These are phyloP conservation scores for Halocynthia aurantium DNA, from an alignment of 23 tunicate species.

Conservation along the genomic window DNA sequence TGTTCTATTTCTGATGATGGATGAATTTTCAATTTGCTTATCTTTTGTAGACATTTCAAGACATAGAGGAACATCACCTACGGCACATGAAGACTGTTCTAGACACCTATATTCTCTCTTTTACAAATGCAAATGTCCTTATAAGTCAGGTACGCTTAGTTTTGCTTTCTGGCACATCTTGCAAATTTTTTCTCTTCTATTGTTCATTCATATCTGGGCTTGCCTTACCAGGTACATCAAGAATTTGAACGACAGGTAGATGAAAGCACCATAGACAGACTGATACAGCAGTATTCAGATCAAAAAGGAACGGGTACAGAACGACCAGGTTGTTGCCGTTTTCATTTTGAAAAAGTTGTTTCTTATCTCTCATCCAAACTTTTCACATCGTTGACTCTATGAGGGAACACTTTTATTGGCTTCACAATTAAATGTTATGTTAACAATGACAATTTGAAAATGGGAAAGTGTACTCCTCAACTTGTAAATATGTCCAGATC, in stretches of 20 bases:
- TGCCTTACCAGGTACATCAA: conserved; percentile 53
- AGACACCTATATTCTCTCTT: conserved; percentile 60
- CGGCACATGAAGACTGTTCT: conserved; percentile 70
- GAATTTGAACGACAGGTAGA: conserved; percentile 66
- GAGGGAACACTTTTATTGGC: too few species aligned
- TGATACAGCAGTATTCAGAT: conserved; percentile 56
- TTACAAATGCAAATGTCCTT: conserved; percentile 69
- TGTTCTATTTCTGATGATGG: too few species aligned
- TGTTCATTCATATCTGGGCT: not conserved
- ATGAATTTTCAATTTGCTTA: too few species aligned
- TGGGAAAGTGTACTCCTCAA: too few species aligned
- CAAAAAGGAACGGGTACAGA: conserved; percentile 82
- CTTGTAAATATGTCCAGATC: too few species aligned
- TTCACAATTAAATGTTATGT: too few species aligned
- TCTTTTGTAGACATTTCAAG: conserved; percentile 64
- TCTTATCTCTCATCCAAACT: too few species aligned
- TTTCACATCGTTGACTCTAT: too few species aligned
- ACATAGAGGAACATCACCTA: conserved; percentile 70
- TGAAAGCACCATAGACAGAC: conserved; percentile 42
- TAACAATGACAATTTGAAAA: too few species aligned
- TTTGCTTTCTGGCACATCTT: not conserved
- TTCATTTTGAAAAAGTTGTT: not conserved
- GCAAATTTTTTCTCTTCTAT: not conserved
- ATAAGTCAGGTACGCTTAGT: conserved; percentile 42
- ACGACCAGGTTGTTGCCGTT: conserved; percentile 37